Evolutionary conservation across 2,113 vertebrate genomes (phyloP).

Genomic region (Myrmecophaga tridactyla): DNA sequence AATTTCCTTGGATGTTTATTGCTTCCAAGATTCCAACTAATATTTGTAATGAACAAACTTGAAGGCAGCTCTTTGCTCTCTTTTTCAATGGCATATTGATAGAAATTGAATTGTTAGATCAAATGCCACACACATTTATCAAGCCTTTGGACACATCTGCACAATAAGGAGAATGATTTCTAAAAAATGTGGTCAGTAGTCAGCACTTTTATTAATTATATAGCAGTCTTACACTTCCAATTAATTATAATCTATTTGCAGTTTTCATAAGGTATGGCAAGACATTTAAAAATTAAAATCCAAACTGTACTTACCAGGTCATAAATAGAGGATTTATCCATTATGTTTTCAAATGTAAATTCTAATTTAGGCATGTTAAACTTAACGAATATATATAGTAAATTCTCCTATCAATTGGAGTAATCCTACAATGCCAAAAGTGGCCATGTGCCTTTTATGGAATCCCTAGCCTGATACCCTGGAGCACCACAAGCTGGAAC

Average conservation of each 20-base stretch:
- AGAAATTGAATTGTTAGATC: not conserved
- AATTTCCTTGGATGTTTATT: not conserved
- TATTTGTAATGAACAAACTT: not conserved
- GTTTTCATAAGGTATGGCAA: not conserved
- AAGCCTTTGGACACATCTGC: not conserved
- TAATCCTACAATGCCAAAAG: not conserved
- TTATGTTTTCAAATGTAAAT: too few species aligned
- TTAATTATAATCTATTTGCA: not conserved
- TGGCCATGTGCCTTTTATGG: not conserved
- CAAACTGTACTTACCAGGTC: not conserved
- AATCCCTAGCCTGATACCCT: fast-evolving
- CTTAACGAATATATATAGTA: not conserved
- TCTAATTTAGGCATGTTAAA: too few species aligned
- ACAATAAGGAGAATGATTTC: not conserved
- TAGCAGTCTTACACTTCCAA: not conserved
- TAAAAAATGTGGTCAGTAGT: not conserved
- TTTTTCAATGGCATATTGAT: not conserved
- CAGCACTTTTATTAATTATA: not conserved
- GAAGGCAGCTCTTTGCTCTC: not conserved
- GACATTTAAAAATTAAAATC: not conserved
- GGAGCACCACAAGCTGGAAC: not conserved
- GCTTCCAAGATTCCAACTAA: not conserved
- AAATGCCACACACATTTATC: not conserved
- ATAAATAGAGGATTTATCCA: too few species aligned
- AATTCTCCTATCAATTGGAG: not conserved